Percentiles rank a stretch among this genome's conserved stretches.
phyloP scores from a whole-genome alignment of 2,113 vertebrate genomes.

The Opisthocomus hoazin region DNA sequence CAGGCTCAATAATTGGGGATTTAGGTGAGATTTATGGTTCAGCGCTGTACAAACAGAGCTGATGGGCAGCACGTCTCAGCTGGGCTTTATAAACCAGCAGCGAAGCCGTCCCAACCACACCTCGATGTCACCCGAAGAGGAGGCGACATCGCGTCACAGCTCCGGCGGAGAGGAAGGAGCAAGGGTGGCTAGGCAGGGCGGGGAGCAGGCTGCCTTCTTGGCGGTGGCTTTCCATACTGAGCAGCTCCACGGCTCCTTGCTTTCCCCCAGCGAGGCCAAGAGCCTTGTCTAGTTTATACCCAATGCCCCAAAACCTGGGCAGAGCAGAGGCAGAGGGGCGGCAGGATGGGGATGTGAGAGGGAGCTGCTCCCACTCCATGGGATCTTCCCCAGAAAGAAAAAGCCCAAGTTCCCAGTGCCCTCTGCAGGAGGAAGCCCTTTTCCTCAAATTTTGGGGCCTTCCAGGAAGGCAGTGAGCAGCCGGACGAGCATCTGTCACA shows the following conservation, averaged over 20 bases:
- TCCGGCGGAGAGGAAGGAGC: not conserved
- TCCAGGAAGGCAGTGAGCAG: not conserved
- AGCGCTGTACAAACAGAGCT: not conserved
- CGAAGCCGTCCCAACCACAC: not conserved
- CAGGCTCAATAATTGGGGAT: not conserved
- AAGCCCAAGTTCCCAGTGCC: constrained; percentile 47
- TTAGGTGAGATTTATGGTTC: not conserved
- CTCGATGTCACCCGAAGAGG: not conserved
- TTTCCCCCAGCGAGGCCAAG: not conserved
- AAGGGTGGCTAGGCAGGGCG: not conserved
- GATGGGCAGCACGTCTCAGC: fast-evolving
- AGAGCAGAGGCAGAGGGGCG: fast-evolving
- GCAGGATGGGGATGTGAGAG: fast-evolving
- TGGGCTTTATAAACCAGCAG: not conserved
- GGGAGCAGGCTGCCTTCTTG: not conserved
- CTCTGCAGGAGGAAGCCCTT: constrained; percentile 53
- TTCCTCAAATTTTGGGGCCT: not conserved
- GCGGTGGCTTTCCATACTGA: not conserved
- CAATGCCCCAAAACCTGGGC: not conserved
- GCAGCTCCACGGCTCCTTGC: fast-evolving
- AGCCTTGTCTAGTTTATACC: not conserved
- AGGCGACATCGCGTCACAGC: fast-evolving
- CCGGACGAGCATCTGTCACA: not conserved
- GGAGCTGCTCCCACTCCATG: not conserved
- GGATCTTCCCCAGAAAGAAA: not conserved